Evolutionary conservation across 2,797 vertebrate genomes (phyloP), one percentile per base, ranked within the genome.

Genomic region (Poeciliopsis gracilis): DNA sequence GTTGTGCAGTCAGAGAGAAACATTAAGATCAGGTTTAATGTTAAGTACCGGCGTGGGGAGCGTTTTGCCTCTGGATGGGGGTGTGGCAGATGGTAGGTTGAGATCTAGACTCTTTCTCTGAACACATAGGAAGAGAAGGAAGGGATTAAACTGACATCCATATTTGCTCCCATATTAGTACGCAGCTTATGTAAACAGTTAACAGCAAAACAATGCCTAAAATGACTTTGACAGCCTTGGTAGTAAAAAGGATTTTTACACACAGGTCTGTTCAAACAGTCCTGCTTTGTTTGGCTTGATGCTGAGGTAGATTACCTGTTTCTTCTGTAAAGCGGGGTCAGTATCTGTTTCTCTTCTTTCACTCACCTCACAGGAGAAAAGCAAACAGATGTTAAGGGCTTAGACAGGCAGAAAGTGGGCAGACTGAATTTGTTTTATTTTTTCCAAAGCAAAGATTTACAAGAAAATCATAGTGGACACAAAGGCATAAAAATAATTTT

Each of bases 61-160:
- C 72, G 97, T 98, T 97, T 98, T 99, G 95, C 97, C 98, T 96
- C 97, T 97, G 96, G 97, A 97, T 86, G 97, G 97, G 90, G 97
- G 94, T 94, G 97, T 95, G 93, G 95, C 94, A 90, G 97, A 89
- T 94, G 95, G 97, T 90, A 96, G 90, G 95, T 94, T 97, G 95
- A 97, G 96, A 94, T 98, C 97, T 95, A 97, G 95, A 96, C 95
- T 98, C 96, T 98, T 98, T 96, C 97, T 97, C 97, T 98, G 96
- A 95, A 91, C 75, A 87, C 85, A 92, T 92, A 87, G 90, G 87
- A 93, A 92, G 90, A 92, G 75, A 89, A 89, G 80, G 85, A 84
- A 77, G 77, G 79, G 82, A 78, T 94, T 93, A 94, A 91, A 38
- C 74, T 83, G 33, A 82, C 84, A 92, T 84, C 86, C 84, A 91